A percentile compares a stretch with the other conserved stretches of the same genome.
phyloP scores from a whole-genome alignment of 2,888 invertebrate genomes.

The Hetaerina titia region DNA sequence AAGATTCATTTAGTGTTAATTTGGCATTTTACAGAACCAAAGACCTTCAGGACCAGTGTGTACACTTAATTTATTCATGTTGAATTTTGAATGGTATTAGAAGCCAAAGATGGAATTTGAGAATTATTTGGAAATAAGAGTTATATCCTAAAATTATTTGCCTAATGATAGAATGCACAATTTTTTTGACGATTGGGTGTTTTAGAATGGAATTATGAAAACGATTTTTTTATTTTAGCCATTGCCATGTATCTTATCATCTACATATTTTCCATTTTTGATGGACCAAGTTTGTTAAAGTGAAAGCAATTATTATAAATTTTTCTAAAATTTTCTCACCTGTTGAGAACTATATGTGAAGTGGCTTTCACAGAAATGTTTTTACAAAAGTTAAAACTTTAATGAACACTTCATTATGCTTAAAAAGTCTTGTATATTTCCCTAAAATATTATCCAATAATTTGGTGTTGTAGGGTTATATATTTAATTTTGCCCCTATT shows the following conservation, averaged over 20 bases:
- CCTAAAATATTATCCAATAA: not conserved
- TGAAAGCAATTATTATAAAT: not conserved
- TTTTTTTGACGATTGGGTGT: not conserved
- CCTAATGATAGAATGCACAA: not conserved
- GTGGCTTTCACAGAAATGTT: conserved; percentile 16
- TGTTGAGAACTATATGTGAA: not conserved
- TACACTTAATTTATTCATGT: conserved; percentile 49
- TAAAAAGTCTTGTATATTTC: not conserved
- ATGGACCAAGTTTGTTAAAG: conserved; percentile 47
- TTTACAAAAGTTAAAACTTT: not conserved
- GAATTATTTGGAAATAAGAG: not conserved
- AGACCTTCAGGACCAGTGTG: conserved; percentile 58
- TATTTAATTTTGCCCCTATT: not conserved
- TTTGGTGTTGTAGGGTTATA: conserved; percentile 5
- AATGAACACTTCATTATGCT: not conserved
- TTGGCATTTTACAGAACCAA: conserved; percentile 48
- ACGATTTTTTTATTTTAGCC: not conserved
- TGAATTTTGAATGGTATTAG: not conserved
- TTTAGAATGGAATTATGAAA: not conserved
- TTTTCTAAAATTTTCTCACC: not conserved
- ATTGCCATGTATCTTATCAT: not conserved
- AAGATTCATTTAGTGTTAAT: not conserved
- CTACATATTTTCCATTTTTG: not conserved
- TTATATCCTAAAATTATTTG: not conserved
- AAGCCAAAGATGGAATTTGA: not conserved